These are phyloP conservation scores for Neodiprion virginianus DNA, from an alignment of 1,140 invertebrate genomes.

Conservation along the genomic window DNA sequence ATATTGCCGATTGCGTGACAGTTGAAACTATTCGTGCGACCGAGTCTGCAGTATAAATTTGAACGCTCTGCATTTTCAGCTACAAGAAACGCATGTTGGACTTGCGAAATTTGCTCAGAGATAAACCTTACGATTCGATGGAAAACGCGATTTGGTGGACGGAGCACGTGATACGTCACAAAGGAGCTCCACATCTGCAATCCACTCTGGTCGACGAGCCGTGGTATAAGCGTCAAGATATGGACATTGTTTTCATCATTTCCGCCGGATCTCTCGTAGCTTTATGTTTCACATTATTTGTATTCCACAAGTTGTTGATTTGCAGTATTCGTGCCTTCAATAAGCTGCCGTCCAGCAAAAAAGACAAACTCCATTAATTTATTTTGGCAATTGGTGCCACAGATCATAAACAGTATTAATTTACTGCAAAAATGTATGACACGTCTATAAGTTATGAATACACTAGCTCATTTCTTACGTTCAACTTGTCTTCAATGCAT, in stretches of 20 bases:
- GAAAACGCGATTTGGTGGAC: slow-evolving; percentile 63
- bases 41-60: neutral
- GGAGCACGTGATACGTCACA: slow-evolving; percentile 64
- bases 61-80: slow-evolving; percentile 27
- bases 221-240: slow-evolving; percentile 47
- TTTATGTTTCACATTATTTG: neutral
- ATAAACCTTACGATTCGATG: slow-evolving; percentile 53
- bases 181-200: slow-evolving; percentile 58
- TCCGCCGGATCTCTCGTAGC: neutral
- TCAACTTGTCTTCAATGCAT: too few relatives aligned
- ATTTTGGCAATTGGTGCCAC: too few relatives aligned
- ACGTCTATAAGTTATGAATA: too few relatives aligned
- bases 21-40: neutral
- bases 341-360: too few relatives aligned
- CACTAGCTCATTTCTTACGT: too few relatives aligned
- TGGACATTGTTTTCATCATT: slow-evolving; percentile 37
- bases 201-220: slow-evolving; percentile 47
- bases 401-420: too few relatives aligned
- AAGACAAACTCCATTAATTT: too few relatives aligned
- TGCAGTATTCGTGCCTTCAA: neutral
- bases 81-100: slow-evolving; percentile 46
- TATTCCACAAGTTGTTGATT: neutral
- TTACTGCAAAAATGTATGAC: too few relatives aligned
- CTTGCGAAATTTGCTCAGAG: slow-evolving; percentile 43
- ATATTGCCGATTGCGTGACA: neutral